Evolutionary conservation across 2,888 invertebrate species (phyloP).

Genomic region (Pomacea canaliculata): DNA sequence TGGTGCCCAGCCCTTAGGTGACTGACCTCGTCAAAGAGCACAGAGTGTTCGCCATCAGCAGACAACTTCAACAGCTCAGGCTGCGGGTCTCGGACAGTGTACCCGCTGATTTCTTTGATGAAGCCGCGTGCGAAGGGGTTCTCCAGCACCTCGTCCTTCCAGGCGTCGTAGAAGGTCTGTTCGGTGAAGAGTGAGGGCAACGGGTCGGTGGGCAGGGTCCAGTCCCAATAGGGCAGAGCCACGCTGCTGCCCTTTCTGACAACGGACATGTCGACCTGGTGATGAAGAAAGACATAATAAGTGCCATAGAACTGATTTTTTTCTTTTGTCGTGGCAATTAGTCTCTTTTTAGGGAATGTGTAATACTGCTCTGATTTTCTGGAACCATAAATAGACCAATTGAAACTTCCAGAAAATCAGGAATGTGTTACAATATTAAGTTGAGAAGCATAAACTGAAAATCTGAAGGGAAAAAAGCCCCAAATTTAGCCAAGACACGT

Average conservation of each 20-base stretch:
- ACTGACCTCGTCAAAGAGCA: conserved; percentile 29
- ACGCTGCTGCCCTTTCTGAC: conserved; percentile 31
- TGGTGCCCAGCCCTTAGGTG: too few relatives aligned
- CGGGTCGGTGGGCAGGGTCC: conserved; percentile 30
- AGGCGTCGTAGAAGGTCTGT: conserved; percentile 33
- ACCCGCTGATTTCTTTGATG: conserved; percentile 26
- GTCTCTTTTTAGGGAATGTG: background rate
- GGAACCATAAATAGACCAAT: too few relatives aligned
- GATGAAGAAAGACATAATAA: too few relatives aligned
- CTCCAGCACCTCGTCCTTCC: conserved; percentile 31
- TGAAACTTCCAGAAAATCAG: too few relatives aligned
- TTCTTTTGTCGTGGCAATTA: background rate
- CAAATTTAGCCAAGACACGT: too few relatives aligned
- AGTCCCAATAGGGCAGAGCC: conserved; percentile 44
- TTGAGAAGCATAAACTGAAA: too few relatives aligned
- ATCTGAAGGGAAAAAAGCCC: too few relatives aligned
- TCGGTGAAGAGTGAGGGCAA: conserved; percentile 32
- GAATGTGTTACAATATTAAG: too few relatives aligned
- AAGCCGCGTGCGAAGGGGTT: conserved; percentile 32
- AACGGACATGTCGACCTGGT: conserved; percentile 34
- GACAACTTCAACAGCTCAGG: conserved; percentile 28
- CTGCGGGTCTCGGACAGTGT: conserved; percentile 35
- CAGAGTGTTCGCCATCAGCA: conserved; percentile 23
- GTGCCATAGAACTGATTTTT: too few relatives aligned
- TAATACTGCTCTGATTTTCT: too few relatives aligned